Percentiles rank a stretch among this genome's conserved stretches.
Evolutionary conservation across 2,113 vertebrate species (phyloP).

Genomic region (Aplodontia rufa): DNA sequence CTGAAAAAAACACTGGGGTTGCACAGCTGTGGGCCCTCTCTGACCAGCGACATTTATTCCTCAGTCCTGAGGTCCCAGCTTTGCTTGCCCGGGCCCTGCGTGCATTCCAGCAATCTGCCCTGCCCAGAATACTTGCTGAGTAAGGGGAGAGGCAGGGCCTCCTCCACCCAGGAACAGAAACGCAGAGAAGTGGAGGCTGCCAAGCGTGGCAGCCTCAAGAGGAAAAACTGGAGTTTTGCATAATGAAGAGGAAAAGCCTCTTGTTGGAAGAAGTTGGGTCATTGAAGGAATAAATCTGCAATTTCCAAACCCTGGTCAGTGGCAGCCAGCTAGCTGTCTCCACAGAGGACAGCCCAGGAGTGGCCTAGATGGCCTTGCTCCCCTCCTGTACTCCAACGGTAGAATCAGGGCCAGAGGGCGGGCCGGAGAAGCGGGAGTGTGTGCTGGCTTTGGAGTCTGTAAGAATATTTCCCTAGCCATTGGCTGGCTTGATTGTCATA

Average conservation of each 20-base stretch:
- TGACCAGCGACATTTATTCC: neutral
- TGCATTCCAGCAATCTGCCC: neutral
- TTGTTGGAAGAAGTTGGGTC: neutral
- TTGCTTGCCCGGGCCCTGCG: neutral
- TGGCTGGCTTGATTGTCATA: constrained; percentile 7
- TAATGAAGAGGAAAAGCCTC: neutral
- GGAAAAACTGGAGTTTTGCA: neutral
- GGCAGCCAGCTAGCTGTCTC: neutral
- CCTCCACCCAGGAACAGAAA: neutral
- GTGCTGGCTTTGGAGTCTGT: neutral
- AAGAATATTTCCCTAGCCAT: constrained; percentile 8
- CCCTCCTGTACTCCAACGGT: neutral
- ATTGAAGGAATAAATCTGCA: neutral
- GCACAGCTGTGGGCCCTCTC: neutral
- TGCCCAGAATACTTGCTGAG: neutral
- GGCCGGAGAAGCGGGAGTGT: neutral
- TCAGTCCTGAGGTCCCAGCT: neutral
- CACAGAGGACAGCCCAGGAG: neutral
- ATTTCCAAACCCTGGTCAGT: neutral
- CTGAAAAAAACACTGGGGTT: neutral
- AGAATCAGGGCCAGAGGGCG: neutral
- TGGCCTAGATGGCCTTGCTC: neutral
- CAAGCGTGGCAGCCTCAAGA: neutral
- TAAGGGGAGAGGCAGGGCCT: neutral
- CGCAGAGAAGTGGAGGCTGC: neutral